phyloP scores from a whole-genome alignment of 2,888 invertebrate genomes.

The Ectemnius cavifrons region DNA sequence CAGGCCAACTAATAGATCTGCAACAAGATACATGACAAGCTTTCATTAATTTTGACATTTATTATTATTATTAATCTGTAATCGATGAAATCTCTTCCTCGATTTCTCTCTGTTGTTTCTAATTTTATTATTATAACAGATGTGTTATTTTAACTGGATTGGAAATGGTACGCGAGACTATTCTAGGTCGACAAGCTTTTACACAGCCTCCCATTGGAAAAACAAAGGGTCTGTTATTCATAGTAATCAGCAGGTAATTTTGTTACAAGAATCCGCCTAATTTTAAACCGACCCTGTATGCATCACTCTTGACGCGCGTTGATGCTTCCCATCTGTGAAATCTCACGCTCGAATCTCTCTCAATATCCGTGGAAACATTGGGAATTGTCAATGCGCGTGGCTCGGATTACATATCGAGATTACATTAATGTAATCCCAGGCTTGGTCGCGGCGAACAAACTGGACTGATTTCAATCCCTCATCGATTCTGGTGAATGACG shows the following conservation, averaged over 20 bases:
- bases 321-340: not conserved
- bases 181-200: not conserved
- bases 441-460: no score
- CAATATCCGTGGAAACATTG: not conserved
- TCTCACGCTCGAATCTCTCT: slow-evolving; percentile 1
- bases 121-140: not conserved
- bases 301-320: no score
- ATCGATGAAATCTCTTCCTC: no score
- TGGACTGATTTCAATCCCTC: no score
- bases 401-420: slow-evolving; percentile 1
- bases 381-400: not conserved
- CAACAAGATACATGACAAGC: slow-evolving; percentile 68
- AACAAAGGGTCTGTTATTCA: not conserved
- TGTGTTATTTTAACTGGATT: not conserved
- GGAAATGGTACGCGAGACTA: not conserved
- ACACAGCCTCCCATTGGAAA: not conserved
- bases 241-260: slow-evolving; percentile 3
- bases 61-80: slow-evolving; percentile 33
- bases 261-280: slow-evolving; percentile 8
- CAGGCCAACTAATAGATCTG: slow-evolving; percentile 93
- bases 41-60: slow-evolving; percentile 20
- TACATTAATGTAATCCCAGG: not conserved
- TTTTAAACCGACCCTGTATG: not conserved
- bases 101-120: no score
- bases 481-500: no score